Conservation (phyloP, 2,888 invertebrate species). For the Drosophila phalerata region DNA sequence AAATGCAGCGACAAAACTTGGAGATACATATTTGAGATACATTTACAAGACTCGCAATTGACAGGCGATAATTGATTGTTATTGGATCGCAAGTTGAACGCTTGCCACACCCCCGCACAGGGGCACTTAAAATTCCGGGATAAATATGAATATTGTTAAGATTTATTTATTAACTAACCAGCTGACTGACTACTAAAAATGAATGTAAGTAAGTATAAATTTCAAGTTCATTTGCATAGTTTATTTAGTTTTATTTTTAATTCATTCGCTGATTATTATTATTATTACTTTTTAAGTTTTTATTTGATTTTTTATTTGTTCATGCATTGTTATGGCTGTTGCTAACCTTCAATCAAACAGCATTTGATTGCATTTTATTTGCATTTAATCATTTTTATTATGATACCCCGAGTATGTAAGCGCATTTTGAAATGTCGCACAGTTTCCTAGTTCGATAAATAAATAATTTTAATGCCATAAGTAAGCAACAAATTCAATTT, state of each 20-base stretch:
- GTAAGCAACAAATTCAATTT: constrained; percentile 40
- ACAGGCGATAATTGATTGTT: constrained; percentile 69
- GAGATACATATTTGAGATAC: constrained; percentile 42
- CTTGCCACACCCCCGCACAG: constrained; percentile 45
- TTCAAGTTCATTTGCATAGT: constrained; percentile 14
- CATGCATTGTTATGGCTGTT: constrained; percentile 14
- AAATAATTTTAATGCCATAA: constrained; percentile 28
- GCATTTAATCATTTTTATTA: constrained; percentile 34
- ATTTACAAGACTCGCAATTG: constrained; percentile 63
- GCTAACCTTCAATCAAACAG: constrained; percentile 41
- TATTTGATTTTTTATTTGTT: constrained; percentile 1
- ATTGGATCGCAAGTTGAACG: constrained; percentile 34
- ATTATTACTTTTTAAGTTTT: constrained; percentile 13
- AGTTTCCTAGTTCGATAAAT: constrained; percentile 58
- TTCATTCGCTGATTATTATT: constrained; percentile 4
- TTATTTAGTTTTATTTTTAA: not conserved
- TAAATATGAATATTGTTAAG: constrained; percentile 18
- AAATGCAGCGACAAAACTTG: constrained; percentile 51
- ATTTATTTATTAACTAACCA: constrained; percentile 19
- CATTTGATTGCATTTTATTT: constrained; percentile 43
- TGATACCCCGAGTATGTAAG: constrained; percentile 8
- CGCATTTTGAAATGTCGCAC: constrained; percentile 33
- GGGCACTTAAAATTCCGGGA: constrained; percentile 31
- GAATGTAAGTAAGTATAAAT: constrained; percentile 2
- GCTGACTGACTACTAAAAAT: constrained; percentile 12